Conservation (phyloP, 35 echinoderm and acorn worm species). For the Heliocidaris erythrogramma region DNA sequence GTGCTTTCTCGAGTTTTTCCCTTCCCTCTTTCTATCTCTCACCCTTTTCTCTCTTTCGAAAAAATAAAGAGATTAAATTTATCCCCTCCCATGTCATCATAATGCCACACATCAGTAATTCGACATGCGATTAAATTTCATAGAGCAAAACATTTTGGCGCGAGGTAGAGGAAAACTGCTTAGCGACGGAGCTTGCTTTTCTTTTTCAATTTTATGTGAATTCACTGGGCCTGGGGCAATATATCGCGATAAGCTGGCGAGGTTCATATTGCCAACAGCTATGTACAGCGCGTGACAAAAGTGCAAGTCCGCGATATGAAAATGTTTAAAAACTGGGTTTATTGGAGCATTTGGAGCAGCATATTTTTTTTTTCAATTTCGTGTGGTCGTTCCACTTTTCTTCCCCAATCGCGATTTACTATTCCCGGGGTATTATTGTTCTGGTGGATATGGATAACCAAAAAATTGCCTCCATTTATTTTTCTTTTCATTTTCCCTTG, state of each 20-base stretch:
- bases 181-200: not conserved
- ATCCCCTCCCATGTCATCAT: not conserved
- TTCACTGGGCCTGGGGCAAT: not conserved
- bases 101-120: not conserved
- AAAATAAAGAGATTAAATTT: not conserved
- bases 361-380: not conserved
- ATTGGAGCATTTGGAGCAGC: not conserved
- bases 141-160: slow-evolving; percentile 20
- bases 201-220: not conserved
- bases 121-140: slow-evolving; percentile 25
- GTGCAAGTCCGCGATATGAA: not conserved
- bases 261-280: not conserved
- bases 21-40: not conserved
- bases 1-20: not conserved
- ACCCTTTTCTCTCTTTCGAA: not conserved
- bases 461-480: not conserved
- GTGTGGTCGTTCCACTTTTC: not conserved
- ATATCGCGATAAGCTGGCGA: not conserved
- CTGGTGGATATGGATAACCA: not conserved
- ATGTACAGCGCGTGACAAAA: not conserved
- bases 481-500: not conserved
- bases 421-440: not conserved
- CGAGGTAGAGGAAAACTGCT: not conserved
- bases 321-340: not conserved
- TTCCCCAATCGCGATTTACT: not conserved